Evolutionary conservation across 2,113 vertebrate genomes (phyloP).

Genomic region (Gobius niger): DNA sequence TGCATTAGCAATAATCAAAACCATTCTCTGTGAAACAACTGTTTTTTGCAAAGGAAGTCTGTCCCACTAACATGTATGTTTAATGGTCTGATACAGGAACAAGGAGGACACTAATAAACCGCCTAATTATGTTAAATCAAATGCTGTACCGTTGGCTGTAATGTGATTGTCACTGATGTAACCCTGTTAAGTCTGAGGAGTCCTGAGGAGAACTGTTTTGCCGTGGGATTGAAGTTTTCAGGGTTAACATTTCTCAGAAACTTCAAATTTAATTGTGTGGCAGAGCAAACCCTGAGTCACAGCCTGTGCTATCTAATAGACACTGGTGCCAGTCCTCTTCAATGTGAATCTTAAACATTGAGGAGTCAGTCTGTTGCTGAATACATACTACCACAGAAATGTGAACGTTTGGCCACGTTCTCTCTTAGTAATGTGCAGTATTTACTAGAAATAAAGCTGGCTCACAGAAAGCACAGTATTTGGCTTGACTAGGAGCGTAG

Average conservation of each 20-base stretch:
- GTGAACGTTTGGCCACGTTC: background rate
- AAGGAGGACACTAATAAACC: background rate
- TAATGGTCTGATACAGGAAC: background rate
- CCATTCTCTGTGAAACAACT: background rate
- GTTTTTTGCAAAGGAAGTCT: background rate
- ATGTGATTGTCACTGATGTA: background rate
- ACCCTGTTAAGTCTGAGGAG: background rate
- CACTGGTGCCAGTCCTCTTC: background rate
- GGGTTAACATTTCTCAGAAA: background rate
- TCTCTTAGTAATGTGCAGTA: constrained; percentile 11
- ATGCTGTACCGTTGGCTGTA: background rate
- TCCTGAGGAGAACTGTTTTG: background rate
- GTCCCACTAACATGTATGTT: background rate
- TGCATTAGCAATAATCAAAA: constrained; percentile 12
- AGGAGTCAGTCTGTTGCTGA: background rate
- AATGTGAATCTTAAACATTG: constrained; percentile 5
- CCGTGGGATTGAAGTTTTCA: background rate
- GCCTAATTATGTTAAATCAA: background rate
- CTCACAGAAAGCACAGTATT: background rate
- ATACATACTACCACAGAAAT: constrained; percentile 6
- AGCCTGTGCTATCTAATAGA: background rate
- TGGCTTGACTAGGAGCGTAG: constrained; percentile 22
- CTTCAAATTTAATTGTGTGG: too few species aligned
- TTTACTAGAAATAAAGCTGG: constrained; percentile 21
- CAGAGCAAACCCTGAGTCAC: background rate